A percentile compares a stretch with the other conserved stretches of the same genome.
Conservation (phyloP, 2,797 vertebrate genomes). For the Limnodromus scolopaceus region DNA sequence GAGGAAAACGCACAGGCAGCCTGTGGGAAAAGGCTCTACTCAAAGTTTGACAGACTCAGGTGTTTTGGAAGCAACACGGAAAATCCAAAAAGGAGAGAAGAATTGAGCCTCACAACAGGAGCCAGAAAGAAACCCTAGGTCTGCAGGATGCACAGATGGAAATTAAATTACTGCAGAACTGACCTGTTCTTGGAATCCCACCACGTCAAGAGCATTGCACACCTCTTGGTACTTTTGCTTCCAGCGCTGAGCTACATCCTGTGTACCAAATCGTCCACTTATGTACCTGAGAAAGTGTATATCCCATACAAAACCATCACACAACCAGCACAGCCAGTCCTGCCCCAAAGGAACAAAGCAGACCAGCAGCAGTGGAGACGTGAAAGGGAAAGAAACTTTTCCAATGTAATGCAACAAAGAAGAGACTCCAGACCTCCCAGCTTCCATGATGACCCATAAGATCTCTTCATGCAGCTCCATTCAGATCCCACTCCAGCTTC, state of each 20-base stretch:
- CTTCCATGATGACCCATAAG: background rate
- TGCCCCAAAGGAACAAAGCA: background rate
- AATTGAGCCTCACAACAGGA: background rate
- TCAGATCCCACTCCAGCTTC: background rate
- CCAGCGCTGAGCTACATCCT: constrained; percentile 67
- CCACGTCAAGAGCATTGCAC: constrained; percentile 84
- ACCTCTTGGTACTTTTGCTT: constrained; percentile 75
- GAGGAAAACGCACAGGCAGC: background rate
- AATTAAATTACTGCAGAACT: background rate
- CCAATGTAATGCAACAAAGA: background rate
- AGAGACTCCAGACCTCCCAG: background rate
- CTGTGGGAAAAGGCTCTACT: background rate
- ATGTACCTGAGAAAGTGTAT: constrained; percentile 74
- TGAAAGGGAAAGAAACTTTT: background rate
- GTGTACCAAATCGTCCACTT: constrained; percentile 65
- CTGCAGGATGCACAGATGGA: background rate
- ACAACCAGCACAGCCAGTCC: background rate
- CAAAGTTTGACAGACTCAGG: background rate
- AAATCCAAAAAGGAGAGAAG: background rate
- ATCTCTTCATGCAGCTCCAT: background rate
- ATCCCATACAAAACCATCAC: background rate
- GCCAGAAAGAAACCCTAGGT: background rate
- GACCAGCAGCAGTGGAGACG: background rate
- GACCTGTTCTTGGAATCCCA: constrained; percentile 84
- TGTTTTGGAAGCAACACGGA: background rate